Evolutionary conservation across 2,888 invertebrate species (phyloP).

Genomic region (Synergus japonicus): DNA sequence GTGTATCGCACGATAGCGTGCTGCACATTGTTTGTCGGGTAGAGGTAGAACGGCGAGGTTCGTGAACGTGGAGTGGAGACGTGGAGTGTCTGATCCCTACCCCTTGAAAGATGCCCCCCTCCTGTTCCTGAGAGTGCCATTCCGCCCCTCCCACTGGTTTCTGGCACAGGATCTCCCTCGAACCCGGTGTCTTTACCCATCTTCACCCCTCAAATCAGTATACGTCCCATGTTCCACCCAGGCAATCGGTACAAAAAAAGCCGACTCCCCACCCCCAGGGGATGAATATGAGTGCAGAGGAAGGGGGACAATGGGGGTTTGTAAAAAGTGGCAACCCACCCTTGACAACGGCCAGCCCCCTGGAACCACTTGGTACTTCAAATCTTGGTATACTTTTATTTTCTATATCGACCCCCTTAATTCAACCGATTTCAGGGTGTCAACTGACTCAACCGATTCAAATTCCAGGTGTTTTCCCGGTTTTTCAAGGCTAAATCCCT

Average conservation of each 20-base stretch:
- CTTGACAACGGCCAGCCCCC: neutral
- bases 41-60: slow-evolving; percentile 54
- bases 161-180: slow-evolving; percentile 43
- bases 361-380: neutral
- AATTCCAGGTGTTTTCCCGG: too few species aligned
- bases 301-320: neutral
- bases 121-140: slow-evolving; percentile 57
- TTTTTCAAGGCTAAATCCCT: too few species aligned
- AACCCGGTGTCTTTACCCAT: neutral
- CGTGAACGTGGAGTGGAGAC: neutral
- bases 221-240: slow-evolving; percentile 27
- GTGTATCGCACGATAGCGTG: slow-evolving; percentile 71
- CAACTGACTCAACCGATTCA: too few species aligned
- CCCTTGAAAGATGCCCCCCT: slow-evolving; percentile 51
- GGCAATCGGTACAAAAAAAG: slow-evolving; percentile 37
- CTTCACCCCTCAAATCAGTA: neutral
- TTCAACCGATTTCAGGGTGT: too few species aligned
- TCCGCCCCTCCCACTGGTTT: slow-evolving; percentile 49
- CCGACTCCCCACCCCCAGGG: neutral
- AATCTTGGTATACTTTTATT: neutral
- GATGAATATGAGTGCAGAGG: neutral
- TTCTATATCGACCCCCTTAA: too few species aligned
- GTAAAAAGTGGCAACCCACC: slow-evolving; percentile 10
- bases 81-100: slow-evolving; percentile 39
- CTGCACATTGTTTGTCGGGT: slow-evolving; percentile 72